Conservation (phyloP, 2,888 invertebrate genomes). For the Neoaliturus tenellus region DNA sequence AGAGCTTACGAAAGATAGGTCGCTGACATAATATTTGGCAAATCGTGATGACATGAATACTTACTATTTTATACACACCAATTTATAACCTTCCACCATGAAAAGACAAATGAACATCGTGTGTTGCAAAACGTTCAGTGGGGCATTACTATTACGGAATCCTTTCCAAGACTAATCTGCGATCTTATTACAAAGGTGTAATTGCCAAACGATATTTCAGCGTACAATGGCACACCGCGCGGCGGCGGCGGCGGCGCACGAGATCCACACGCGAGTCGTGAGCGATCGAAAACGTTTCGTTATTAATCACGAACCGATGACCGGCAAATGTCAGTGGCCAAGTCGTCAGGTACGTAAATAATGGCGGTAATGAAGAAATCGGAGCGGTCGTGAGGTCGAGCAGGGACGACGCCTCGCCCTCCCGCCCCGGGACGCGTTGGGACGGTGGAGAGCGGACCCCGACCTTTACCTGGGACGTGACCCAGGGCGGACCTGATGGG, state of each 20-base stretch:
- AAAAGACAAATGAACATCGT: neutral
- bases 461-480: too few relatives aligned
- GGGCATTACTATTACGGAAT: neutral
- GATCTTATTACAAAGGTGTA: slow-evolving; percentile 9
- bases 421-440: neutral
- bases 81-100: too few relatives aligned
- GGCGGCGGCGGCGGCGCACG: too few relatives aligned
- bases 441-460: too few relatives aligned
- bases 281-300: neutral
- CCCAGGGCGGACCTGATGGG: too few relatives aligned
- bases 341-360: slow-evolving; percentile 10
- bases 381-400: neutral
- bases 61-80: too few relatives aligned
- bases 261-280: slow-evolving; percentile 17
- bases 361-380: neutral
- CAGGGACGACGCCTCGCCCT: neutral
- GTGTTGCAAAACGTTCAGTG: neutral
- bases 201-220: slow-evolving; percentile 5
- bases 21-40: too few relatives aligned
- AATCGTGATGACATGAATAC: too few relatives aligned
- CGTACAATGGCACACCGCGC: slow-evolving; percentile 12
- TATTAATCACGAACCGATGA: slow-evolving; percentile 10
- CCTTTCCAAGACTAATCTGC: neutral
- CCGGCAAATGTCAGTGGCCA: slow-evolving; percentile 28
- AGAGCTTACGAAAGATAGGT: too few relatives aligned